phyloP scores from a whole-genome alignment of 1,140 invertebrate genomes.

The Philopotamus ludificatus region DNA sequence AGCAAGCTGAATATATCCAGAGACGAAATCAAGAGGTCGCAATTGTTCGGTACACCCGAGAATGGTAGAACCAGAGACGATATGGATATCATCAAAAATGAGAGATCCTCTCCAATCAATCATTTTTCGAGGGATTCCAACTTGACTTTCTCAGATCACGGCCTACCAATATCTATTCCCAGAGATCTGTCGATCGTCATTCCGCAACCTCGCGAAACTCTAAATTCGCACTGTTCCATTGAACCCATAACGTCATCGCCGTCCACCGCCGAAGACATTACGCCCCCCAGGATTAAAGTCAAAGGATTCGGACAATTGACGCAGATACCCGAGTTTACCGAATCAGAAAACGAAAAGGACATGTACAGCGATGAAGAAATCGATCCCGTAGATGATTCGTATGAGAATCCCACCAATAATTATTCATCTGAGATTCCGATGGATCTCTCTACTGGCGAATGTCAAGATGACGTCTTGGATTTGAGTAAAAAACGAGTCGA shows the following conservation, averaged over 20 bases:
- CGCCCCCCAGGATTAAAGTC: constrained; percentile 60
- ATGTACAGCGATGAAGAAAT: constrained; percentile 44
- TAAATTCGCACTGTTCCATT: constrained; percentile 40
- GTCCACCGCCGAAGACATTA: constrained; percentile 42
- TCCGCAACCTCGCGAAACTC: constrained; percentile 35
- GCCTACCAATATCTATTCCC: constrained; percentile 31
- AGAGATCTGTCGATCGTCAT: constrained; percentile 39
- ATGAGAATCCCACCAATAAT: constrained; percentile 42
- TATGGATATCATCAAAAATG: constrained; percentile 43
- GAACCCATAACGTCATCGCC: constrained; percentile 31
- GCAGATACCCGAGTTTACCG: constrained; percentile 55
- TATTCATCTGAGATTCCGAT: constrained; percentile 64
- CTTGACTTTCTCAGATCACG: constrained; percentile 11
- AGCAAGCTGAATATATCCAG: constrained; percentile 52
- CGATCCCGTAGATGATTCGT: constrained; percentile 16
- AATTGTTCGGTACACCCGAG: constrained; percentile 50
- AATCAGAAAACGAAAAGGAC: constrained; percentile 48
- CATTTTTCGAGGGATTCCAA: constrained; percentile 51
- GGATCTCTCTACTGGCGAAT: constrained; percentile 67
- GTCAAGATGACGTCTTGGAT: constrained; percentile 73
- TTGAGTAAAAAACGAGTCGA: constrained; percentile 76
- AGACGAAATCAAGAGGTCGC: constrained; percentile 55
- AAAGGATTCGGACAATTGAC: constrained; percentile 63
- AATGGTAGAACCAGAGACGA: constrained; percentile 49
- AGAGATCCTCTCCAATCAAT: constrained; percentile 52